A percentile compares a stretch with the other conserved stretches of the same genome.
These are phyloP conservation scores for Agrotis clavis DNA, from an alignment of 2,888 invertebrate species.

Conservation along the genomic window DNA sequence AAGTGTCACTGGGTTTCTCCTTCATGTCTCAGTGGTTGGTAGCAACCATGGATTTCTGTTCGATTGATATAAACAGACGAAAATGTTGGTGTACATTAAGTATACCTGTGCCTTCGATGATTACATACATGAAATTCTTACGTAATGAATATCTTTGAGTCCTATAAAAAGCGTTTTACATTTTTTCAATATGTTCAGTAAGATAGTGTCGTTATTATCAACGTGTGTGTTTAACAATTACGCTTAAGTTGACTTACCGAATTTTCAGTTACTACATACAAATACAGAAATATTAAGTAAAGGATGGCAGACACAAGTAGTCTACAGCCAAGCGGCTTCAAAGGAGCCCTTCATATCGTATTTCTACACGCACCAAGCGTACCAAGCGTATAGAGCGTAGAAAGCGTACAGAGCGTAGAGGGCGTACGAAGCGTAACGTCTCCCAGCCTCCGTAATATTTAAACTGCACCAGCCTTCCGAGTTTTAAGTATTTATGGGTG, in stretches of 20 bases:
- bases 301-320: constrained; percentile 6
- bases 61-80: no score
- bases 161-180: no score
- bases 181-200: no score
- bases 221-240: no score
- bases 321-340: constrained; percentile 36
- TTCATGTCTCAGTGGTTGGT: no score
- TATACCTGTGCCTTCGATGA: no score
- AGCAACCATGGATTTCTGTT: no score
- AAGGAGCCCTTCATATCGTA: constrained; percentile 69
- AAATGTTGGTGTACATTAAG: no score
- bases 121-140: no score
- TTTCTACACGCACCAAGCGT: constrained; percentile 67
- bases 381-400: background rate
- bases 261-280: background rate
- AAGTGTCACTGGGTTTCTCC: no score
- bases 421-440: constrained; percentile 43
- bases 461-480: constrained; percentile 61
- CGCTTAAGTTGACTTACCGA: background rate
- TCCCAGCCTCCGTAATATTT: constrained; percentile 61
- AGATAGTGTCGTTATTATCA: no score
- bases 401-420: background rate
- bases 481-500: constrained; percentile 12
- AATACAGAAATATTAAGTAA: background rate
- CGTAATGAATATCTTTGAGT: no score